Conservation (phyloP, 2,888 invertebrate genomes). For the Drosophila subsilvestris region DNA sequence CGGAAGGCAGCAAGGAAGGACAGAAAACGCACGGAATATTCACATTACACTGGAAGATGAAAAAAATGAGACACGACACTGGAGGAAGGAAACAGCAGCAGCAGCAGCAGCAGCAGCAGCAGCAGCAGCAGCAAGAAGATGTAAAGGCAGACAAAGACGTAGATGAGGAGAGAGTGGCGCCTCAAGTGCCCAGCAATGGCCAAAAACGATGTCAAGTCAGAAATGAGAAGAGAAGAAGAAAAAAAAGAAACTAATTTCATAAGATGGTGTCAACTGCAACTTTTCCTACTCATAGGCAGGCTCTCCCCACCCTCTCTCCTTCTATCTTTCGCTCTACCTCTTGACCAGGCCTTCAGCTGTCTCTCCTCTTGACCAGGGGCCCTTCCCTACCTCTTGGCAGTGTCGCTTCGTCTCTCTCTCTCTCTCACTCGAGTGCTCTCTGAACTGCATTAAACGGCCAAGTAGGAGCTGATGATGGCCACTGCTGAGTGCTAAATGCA, state of each 20-base stretch:
- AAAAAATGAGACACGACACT: conserved; percentile 26
- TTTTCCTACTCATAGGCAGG: conserved; percentile 19
- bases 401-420: neutral
- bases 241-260: conserved; percentile 57
- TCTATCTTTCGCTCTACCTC: neutral
- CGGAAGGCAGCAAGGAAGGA: conserved; percentile 1
- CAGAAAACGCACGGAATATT: conserved; percentile 53
- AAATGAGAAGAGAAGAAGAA: conserved; percentile 12
- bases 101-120: neutral
- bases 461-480: conserved; percentile 39
- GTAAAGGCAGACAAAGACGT: neutral
- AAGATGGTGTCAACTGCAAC: conserved; percentile 65
- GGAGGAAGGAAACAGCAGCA: neutral
- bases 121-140: neutral
- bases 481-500: conserved; percentile 49
- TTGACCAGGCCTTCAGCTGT: conserved; percentile 15
- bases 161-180: conserved; percentile 5
- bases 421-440: conserved; percentile 42
- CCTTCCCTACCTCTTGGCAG: conserved; percentile 15
- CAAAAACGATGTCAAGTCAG: conserved; percentile 61
- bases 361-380: conserved; percentile 1
- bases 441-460: conserved; percentile 40
- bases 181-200: conserved; percentile 45
- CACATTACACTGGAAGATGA: conserved; percentile 48
- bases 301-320: neutral